Conservation (phyloP, 2,113 vertebrate genomes). For the Pterocles burchelli region DNA sequence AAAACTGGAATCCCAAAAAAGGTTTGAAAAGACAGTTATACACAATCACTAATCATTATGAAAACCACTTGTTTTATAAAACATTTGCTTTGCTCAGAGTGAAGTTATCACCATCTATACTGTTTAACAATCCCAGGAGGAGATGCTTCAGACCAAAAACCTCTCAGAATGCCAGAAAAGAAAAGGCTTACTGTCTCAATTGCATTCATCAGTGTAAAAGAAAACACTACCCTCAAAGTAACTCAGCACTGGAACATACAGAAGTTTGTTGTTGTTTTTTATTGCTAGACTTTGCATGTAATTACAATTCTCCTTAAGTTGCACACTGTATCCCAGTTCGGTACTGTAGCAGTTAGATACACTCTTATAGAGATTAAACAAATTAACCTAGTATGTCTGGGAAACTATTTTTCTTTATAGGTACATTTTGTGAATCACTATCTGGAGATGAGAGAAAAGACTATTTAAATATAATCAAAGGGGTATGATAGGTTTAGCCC, state of each 20-base stretch:
- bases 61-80: neutral
- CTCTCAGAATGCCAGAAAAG: neutral
- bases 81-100: neutral
- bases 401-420: neutral
- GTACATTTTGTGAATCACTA: neutral
- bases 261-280: neutral
- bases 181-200: neutral
- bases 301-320: neutral
- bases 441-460: neutral
- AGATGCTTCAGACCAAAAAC: neutral
- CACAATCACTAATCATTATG: neutral
- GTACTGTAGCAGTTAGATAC: neutral
- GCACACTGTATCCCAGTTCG: neutral
- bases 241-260: neutral
- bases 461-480: neutral
- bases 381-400: neutral
- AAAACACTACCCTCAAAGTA: neutral
- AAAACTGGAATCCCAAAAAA: neutral
- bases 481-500: neutral
- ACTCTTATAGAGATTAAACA: neutral
- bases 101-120: neutral
- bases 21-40: neutral
- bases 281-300: neutral
- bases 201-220: neutral
- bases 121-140: neutral